Evolutionary conservation across 2,888 invertebrate genomes (phyloP).

Genomic region (Drosophila pseudotakahashii): DNA sequence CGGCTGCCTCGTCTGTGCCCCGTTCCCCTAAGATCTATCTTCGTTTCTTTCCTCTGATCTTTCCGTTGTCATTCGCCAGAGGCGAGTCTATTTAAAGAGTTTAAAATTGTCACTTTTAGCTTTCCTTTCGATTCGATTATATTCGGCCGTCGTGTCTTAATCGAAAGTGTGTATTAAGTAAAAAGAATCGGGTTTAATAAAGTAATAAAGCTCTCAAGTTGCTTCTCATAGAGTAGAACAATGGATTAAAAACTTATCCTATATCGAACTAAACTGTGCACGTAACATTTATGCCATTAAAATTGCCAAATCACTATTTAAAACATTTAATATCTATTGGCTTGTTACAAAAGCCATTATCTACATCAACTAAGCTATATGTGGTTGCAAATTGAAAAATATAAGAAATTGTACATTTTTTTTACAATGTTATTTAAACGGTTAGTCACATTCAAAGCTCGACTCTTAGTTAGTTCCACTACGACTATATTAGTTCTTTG

Average conservation of each 20-base stretch:
- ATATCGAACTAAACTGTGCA: conserved; percentile 1
- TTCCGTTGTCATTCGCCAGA: conserved; percentile 4
- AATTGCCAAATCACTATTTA: background rate
- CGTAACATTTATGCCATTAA: background rate
- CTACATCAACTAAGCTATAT: conserved; percentile 15
- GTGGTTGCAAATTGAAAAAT: background rate
- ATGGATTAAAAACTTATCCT: background rate
- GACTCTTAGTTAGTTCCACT: conserved; percentile 13
- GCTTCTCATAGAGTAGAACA: background rate
- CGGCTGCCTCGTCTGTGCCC: background rate
- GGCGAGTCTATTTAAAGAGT: conserved; percentile 29
- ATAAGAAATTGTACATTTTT: background rate
- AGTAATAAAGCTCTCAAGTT: conserved; percentile 16
- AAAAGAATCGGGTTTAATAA: background rate
- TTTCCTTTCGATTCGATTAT: conserved; percentile 7
- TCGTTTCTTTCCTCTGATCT: conserved; percentile 16
- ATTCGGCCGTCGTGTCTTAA: background rate
- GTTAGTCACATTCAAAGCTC: conserved; percentile 11
- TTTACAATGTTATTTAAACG: conserved; percentile 1
- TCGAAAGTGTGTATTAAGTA: background rate
- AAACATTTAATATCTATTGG: background rate
- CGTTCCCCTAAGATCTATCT: background rate
- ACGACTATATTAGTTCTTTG: conserved; percentile 9
- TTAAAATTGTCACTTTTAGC: conserved; percentile 37
- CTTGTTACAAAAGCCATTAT: background rate